A percentile compares a stretch with the other conserved stretches of the same genome.
Evolutionary conservation across 2,797 vertebrate genomes (phyloP).

Genomic region (Lithobates pipiens): DNA sequence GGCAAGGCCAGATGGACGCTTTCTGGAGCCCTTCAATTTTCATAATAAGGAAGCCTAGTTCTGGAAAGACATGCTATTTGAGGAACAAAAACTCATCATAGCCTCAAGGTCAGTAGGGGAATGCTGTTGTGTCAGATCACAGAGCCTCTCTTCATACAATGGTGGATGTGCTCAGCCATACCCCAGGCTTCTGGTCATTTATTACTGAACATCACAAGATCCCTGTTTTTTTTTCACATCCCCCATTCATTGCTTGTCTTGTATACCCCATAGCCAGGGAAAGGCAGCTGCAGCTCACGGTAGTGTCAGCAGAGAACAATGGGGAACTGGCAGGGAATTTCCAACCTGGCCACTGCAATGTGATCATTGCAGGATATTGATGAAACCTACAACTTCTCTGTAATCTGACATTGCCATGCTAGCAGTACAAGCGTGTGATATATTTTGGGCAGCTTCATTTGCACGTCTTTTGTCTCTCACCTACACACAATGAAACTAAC

Average conservation of each 20-base stretch:
- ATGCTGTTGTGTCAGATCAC: not conserved
- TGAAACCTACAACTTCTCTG: too few relatives aligned
- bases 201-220: not conserved
- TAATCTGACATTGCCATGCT: not conserved
- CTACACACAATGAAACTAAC: not conserved
- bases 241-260: too few relatives aligned
- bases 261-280: not conserved
- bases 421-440: not conserved
- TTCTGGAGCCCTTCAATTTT: not conserved
- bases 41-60: not conserved
- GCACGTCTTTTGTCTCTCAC: not conserved
- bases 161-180: not conserved
- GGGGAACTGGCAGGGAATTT: not conserved
- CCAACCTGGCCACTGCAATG: too few relatives aligned
- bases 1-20: not conserved
- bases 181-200: not conserved
- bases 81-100: not conserved
- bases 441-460: too few relatives aligned
- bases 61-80: conserved; percentile 1
- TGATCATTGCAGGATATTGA: too few relatives aligned
- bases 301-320: not conserved
- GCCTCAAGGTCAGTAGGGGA: not conserved
- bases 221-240: not conserved
- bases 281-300: not conserved
- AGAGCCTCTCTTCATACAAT: not conserved